These are phyloP conservation scores for Polydrusus tereticollis DNA, from an alignment of 2,888 invertebrate genomes.

Conservation along the genomic window DNA sequence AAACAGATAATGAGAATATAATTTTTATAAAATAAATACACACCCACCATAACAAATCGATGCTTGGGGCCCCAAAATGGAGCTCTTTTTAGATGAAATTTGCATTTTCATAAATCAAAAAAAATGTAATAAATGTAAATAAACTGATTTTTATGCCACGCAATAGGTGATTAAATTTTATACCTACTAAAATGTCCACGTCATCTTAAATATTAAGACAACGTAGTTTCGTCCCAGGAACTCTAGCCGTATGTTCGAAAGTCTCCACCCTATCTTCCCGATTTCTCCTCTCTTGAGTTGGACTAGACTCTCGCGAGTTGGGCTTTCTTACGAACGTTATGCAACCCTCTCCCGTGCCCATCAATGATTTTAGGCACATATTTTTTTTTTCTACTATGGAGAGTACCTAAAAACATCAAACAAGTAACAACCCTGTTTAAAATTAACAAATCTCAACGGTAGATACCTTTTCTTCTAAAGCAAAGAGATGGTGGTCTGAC, in stretches of 20 bases:
- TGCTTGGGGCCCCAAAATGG: not conserved
- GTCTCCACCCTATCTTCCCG: conserved; percentile 65
- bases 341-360: conserved; percentile 67
- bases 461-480: conserved; percentile 74
- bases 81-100: too few relatives aligned
- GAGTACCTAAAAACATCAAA: conserved; percentile 67
- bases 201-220: conserved; percentile 77
- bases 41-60: not conserved
- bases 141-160: too few relatives aligned
- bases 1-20: not conserved
- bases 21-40: not conserved
- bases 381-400: conserved; percentile 67
- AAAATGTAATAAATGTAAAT: too few relatives aligned
- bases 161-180: too few relatives aligned
- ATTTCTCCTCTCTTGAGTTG: conserved; percentile 35
- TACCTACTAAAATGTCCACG: not conserved
- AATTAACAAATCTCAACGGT: too few relatives aligned
- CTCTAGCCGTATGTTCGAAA: conserved; percentile 78
- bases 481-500: conserved; percentile 83
- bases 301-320: conserved; percentile 45
- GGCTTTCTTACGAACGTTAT: conserved; percentile 59
- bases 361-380: conserved; percentile 71
- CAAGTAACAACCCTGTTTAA: too few relatives aligned
- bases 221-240: conserved; percentile 81
- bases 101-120: too few relatives aligned